Evolutionary conservation across 2,888 invertebrate species (phyloP).

Genomic region (Phortica okadai): DNA sequence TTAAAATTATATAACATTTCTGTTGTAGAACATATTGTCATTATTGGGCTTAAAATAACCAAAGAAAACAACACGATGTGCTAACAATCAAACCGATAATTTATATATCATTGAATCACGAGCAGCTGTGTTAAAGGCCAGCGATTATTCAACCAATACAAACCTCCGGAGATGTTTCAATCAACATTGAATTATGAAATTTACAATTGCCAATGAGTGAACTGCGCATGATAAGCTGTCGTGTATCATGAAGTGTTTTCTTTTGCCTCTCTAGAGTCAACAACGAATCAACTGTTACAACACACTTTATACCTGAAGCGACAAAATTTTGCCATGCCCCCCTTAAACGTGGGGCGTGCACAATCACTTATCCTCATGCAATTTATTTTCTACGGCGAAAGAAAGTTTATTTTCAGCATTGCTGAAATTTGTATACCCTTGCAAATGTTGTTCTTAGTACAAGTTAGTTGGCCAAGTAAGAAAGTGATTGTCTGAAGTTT

Average conservation of each 20-base stretch:
- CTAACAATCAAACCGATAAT: no score
- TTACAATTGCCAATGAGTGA: not conserved
- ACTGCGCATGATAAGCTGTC: constrained; percentile 6
- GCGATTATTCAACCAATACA: not conserved
- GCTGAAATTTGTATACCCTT: no score
- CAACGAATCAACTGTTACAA: constrained; percentile 26
- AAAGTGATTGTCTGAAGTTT: no score
- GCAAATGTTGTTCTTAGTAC: no score
- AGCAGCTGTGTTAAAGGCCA: not conserved
- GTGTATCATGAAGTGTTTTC: not conserved
- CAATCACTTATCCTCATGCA: constrained; percentile 11
- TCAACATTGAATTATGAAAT: constrained; percentile 24
- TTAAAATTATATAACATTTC: no score
- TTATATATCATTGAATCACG: no score
- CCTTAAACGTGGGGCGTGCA: constrained; percentile 6
- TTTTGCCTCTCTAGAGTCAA: not conserved
- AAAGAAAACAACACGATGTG: no score
- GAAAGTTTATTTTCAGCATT: not conserved
- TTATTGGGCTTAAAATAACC: no score
- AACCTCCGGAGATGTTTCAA: constrained; percentile 18
- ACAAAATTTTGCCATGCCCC: not conserved
- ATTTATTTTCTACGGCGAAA: not conserved
- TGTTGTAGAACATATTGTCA: no score
- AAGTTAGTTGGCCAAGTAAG: no score
- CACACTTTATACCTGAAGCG: constrained; percentile 21